Conservation (phyloP, 2,888 invertebrate genomes). For the Athalia cordata region DNA sequence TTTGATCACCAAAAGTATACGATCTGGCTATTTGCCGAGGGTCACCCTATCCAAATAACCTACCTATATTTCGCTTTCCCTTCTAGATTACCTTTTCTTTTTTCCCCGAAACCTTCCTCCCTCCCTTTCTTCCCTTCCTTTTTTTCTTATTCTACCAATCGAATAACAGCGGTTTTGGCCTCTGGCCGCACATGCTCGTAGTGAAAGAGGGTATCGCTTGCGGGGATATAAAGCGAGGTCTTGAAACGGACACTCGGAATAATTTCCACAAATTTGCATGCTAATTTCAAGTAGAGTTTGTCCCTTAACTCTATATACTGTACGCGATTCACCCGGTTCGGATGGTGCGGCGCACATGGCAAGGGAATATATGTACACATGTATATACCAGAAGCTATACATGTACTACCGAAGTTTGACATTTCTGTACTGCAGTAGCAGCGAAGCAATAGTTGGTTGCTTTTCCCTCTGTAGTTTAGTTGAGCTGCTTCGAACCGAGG, state of each 20-base stretch:
- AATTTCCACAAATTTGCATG: slow-evolving; percentile 71
- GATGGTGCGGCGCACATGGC: not conserved
- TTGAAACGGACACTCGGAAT: slow-evolving; percentile 65
- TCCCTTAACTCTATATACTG: not conserved
- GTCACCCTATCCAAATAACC: slow-evolving; percentile 38
- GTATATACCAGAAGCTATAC: not conserved
- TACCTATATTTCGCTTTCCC: not conserved
- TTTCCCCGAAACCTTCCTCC: not conserved
- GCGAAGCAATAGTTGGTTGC: not conserved
- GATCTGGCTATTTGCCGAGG: slow-evolving; percentile 29
- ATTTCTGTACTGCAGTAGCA: not conserved
- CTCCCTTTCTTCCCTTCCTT: not conserved
- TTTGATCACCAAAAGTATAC: slow-evolving; percentile 20
- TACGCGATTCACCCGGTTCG: slow-evolving; percentile 17
- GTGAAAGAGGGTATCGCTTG: slow-evolving; percentile 41
- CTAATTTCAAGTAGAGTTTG: slow-evolving; percentile 67
- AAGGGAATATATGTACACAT: not conserved
- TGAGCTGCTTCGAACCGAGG: too few relatives aligned
- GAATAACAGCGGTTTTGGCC: too few relatives aligned
- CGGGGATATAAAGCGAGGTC: slow-evolving; percentile 6
- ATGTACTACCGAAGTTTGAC: not conserved
- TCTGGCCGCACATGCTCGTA: not conserved
- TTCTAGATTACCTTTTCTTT: not conserved
- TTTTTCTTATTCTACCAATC: too few relatives aligned
- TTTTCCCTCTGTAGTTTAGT: not conserved